Conservation (phyloP, 2,888 invertebrate genomes). For the Polydrusus cervinus region DNA sequence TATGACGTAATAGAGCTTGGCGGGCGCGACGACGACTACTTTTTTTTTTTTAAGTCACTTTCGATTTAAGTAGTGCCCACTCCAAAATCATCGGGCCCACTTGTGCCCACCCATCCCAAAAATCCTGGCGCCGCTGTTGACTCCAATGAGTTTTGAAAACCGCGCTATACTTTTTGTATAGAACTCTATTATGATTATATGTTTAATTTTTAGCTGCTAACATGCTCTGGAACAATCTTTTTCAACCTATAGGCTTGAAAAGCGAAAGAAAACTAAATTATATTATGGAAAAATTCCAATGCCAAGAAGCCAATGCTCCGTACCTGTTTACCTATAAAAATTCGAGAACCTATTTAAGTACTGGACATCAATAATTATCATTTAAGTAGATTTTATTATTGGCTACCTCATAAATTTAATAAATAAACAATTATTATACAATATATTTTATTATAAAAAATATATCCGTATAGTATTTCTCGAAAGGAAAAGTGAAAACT, state of each 20-base stretch:
- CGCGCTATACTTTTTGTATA: too few relatives aligned
- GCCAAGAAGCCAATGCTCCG: slow-evolving; percentile 76
- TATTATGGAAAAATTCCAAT: slow-evolving; percentile 77
- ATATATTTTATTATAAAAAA: neutral
- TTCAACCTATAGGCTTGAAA: slow-evolving; percentile 81
- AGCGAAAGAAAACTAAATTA: slow-evolving; percentile 74
- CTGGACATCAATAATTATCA: slow-evolving; percentile 70
- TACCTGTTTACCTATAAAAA: slow-evolving; percentile 80
- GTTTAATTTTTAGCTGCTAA: slow-evolving; percentile 76
- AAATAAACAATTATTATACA: neutral
- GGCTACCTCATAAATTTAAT: neutral
- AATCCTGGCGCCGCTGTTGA: too few relatives aligned
- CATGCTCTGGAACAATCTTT: slow-evolving; percentile 82
- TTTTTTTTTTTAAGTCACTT: too few relatives aligned
- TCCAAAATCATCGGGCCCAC: too few relatives aligned
- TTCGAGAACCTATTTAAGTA: slow-evolving; percentile 69
- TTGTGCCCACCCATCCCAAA: too few relatives aligned
- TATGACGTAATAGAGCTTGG: too few relatives aligned
- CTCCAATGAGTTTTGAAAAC: too few relatives aligned
- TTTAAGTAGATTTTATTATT: neutral
- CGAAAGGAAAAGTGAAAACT: too few relatives aligned
- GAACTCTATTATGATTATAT: neutral
- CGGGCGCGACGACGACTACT: too few relatives aligned
- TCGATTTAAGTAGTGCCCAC: too few relatives aligned
- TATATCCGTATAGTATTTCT: neutral